Evolutionary conservation across 2,113 vertebrate species (phyloP).

Genomic region (Psittacus erithacus): DNA sequence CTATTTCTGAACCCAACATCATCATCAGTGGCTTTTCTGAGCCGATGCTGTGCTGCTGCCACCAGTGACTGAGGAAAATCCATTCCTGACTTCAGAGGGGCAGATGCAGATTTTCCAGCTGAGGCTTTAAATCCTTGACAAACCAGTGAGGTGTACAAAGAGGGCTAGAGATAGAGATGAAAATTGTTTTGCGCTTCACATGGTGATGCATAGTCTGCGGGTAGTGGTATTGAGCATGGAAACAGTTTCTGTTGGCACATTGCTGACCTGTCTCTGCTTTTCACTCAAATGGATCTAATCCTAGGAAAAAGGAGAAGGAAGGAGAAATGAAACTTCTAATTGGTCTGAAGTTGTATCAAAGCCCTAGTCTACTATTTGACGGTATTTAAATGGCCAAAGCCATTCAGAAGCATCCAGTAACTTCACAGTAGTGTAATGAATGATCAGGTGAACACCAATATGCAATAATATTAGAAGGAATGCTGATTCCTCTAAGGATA

Average conservation of each 20-base stretch:
- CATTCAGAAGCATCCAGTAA: neutral
- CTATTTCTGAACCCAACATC: neutral
- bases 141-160: neutral
- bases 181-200: neutral
- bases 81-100: neutral
- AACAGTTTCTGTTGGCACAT: neutral
- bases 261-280: neutral
- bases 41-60: neutral
- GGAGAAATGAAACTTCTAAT: neutral
- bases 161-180: neutral
- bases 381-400: neutral
- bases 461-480: neutral
- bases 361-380: neutral
- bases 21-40: neutral
- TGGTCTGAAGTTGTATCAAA: neutral
- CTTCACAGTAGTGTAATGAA: neutral
- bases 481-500: neutral
- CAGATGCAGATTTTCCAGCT: neutral
- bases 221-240: neutral
- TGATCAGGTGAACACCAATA: neutral
- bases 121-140: neutral
- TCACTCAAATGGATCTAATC: neutral
- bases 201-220: rapidly evolving
- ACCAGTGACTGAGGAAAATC: neutral
- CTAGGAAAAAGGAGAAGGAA: neutral